A percentile compares a stretch with the other conserved stretches of the same genome.
phyloP scores from a whole-genome alignment of 2,113 vertebrate species.

The Genyomyrus donnyi region DNA sequence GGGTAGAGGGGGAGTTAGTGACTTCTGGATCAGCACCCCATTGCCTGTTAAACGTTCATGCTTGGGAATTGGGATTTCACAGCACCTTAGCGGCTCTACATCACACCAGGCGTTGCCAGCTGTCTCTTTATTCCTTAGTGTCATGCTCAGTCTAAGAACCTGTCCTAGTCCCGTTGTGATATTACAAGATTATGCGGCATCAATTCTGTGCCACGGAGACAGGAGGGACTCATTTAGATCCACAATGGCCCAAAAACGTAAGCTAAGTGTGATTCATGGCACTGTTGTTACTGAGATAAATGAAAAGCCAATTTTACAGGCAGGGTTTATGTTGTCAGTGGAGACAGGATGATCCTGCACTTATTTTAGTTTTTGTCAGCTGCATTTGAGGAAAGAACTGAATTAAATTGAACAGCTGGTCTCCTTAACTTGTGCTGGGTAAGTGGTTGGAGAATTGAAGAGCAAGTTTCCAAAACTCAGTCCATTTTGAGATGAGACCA shows the following conservation, averaged over 20 bases:
- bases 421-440: background rate
- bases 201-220: constrained; percentile 22
- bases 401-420: background rate
- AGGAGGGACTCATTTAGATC: background rate
- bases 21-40: background rate
- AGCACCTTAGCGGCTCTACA: constrained; percentile 7
- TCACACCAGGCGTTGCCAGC: background rate
- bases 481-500: background rate
- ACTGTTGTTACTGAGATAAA: constrained; percentile 43
- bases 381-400: background rate
- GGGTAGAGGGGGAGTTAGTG: constrained; percentile 4
- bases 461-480: background rate
- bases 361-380: background rate
- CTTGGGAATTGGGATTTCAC: constrained; percentile 43
- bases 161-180: constrained; percentile 56
- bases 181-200: constrained; percentile 52
- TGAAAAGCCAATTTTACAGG: constrained; percentile 12
- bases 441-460: background rate
- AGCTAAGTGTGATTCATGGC: constrained; percentile 56
- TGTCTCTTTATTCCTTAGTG: constrained; percentile 10
- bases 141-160: constrained; percentile 51
- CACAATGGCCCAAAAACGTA: constrained; percentile 46
- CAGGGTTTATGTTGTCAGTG: background rate
- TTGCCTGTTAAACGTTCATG: constrained; percentile 26
- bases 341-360: background rate